Conservation (phyloP, 1,140 invertebrate species). For the Drosophila kurseongensis region DNA sequence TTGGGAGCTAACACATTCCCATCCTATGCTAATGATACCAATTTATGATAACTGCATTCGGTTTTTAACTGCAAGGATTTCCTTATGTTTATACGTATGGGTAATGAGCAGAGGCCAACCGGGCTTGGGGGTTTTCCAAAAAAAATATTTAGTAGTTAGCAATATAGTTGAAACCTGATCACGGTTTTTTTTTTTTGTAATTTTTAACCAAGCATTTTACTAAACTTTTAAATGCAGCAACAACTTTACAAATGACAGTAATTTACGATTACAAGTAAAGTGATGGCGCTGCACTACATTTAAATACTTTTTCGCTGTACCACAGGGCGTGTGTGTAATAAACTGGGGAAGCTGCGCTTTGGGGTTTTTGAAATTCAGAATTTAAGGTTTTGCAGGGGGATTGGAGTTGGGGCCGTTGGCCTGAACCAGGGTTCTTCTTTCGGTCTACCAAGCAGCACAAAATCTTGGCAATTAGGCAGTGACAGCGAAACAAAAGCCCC, state of each 20-base stretch:
- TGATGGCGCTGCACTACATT: conserved; percentile 4
- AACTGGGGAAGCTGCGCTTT: conserved; percentile 36
- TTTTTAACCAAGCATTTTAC: too few relatives aligned
- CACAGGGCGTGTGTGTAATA: conserved; percentile 73
- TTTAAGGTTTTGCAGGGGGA: conserved; percentile 16
- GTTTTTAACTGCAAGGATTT: neutral
- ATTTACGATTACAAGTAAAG: conserved; percentile 22
- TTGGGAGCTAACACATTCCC: neutral
- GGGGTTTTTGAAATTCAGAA: conserved; percentile 24
- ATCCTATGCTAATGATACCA: neutral
- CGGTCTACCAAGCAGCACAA: conserved; percentile 50
- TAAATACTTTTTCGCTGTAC: conserved; percentile 38
- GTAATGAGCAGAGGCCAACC: neutral
- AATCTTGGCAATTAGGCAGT: conserved; percentile 78
- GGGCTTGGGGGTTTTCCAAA: too few relatives aligned
- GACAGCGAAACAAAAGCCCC: conserved; percentile 67
- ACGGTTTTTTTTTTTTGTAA: too few relatives aligned
- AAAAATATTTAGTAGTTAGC: too few relatives aligned
- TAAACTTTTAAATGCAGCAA: neutral
- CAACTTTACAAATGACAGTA: conserved; percentile 22
- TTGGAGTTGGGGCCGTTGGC: conserved; percentile 2
- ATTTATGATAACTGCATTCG: neutral
- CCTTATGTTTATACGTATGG: neutral
- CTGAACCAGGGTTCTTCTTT: conserved; percentile 19
- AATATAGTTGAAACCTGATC: too few relatives aligned